Evolutionary conservation across 2,797 vertebrate genomes (phyloP).

Genomic region (Numenius phaeopus): DNA sequence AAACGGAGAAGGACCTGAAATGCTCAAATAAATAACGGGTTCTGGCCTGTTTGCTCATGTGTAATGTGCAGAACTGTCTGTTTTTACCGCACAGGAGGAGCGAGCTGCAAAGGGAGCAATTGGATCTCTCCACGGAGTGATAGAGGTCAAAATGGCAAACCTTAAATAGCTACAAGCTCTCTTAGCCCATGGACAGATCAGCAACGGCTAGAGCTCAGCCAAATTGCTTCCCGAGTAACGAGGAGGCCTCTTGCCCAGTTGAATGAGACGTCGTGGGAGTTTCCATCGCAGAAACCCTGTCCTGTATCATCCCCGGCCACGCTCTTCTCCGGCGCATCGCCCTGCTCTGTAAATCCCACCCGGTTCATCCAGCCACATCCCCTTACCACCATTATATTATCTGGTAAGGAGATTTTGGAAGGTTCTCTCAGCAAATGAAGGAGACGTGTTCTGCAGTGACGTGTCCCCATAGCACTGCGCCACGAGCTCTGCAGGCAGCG

Average conservation of each 20-base stretch:
- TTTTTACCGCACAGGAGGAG: background rate
- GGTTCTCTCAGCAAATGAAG: background rate
- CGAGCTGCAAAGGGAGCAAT: background rate
- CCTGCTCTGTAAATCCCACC: background rate
- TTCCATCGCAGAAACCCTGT: background rate
- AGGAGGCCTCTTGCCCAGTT: background rate
- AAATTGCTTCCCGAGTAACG: background rate
- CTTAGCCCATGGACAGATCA: background rate
- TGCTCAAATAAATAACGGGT: background rate
- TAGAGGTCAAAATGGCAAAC: background rate
- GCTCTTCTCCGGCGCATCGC: background rate
- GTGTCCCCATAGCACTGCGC: background rate
- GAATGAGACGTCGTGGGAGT: background rate
- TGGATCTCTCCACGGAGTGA: background rate
- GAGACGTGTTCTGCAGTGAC: background rate
- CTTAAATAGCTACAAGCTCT: background rate
- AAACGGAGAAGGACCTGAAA: background rate
- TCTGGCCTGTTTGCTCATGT: background rate
- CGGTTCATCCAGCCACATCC: background rate
- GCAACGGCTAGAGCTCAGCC: background rate
- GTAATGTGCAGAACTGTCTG: background rate
- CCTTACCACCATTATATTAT: rapidly evolving
- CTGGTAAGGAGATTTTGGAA: background rate
- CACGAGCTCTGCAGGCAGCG: background rate
- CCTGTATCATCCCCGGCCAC: rapidly evolving